Evolutionary conservation across 2,888 invertebrate species (phyloP).

Genomic region (Elysia crispata): DNA sequence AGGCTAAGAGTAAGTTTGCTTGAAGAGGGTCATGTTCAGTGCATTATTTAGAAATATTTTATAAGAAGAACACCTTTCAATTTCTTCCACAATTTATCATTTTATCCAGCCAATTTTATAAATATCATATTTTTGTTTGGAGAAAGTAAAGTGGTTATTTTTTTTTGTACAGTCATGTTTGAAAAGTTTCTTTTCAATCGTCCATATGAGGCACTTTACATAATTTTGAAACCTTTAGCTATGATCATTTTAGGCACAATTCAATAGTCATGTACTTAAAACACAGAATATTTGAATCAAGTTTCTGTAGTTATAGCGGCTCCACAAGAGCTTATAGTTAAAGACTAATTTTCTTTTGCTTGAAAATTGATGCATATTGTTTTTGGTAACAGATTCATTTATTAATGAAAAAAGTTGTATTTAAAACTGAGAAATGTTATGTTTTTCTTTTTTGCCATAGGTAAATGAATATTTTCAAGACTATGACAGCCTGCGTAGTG

Average conservation of each 20-base stretch:
- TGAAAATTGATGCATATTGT: no score
- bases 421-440: background rate
- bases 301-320: background rate
- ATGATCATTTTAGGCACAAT: no score
- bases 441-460: constrained; percentile 52
- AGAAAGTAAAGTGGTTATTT: no score
- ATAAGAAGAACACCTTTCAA: background rate
- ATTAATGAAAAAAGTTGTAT: background rate
- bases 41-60: background rate
- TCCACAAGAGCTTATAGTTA: background rate
- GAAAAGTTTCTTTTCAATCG: no score
- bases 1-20: constrained; percentile 71
- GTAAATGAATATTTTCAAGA: constrained; percentile 76
- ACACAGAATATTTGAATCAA: no score
- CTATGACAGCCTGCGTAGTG: constrained; percentile 75
- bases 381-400: background rate
- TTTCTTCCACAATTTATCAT: no score
- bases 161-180: background rate
- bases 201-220: no score
- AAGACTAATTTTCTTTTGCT: no score
- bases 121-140: no score
- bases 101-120: no score
- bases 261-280: no score
- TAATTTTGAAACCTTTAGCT: no score
- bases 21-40: background rate